Percentiles rank a stretch among this genome's conserved stretches.
phyloP scores from a whole-genome alignment of 2,888 invertebrate genomes.

The Crocallis elinguaria region DNA sequence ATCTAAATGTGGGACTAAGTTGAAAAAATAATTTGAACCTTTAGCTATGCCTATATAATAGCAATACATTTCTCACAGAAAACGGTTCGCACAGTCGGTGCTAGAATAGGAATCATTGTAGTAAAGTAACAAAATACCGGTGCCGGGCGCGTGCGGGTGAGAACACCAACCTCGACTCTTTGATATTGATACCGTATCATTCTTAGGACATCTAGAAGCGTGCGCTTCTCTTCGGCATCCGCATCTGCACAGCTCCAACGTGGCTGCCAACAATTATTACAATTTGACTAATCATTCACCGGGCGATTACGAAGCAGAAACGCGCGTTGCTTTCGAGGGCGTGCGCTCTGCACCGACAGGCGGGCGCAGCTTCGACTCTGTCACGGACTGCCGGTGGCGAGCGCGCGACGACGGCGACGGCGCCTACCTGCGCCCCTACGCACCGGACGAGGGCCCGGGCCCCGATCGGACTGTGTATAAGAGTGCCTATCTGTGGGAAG shows the following conservation, averaged over 20 bases:
- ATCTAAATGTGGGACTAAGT: conserved; percentile 21
- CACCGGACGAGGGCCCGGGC: conserved; percentile 76
- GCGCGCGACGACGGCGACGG: conserved; percentile 80
- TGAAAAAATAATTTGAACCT: conserved; percentile 8
- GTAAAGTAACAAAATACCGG: conserved; percentile 29
- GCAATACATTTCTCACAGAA: conserved; percentile 19
- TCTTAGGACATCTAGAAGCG: conserved; percentile 85
- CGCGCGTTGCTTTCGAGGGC: conserved; percentile 62
- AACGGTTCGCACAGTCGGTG: conserved; percentile 41
- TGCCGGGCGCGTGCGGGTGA: conserved; percentile 74
- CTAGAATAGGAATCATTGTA: conserved; percentile 37
- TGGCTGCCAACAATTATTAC: conserved; percentile 84
- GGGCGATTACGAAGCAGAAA: conserved; percentile 73
- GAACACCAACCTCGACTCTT: conserved; percentile 41
- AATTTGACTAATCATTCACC: conserved; percentile 83
- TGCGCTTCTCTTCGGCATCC: conserved; percentile 78
- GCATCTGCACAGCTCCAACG: conserved; percentile 78
- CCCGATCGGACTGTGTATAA: conserved; percentile 79
- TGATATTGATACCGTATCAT: conserved; percentile 69
- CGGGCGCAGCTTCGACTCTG: conserved; percentile 80
- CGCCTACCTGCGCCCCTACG: conserved; percentile 75
- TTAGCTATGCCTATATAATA: no score
- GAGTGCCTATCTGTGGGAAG: conserved; percentile 86
- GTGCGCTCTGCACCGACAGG: conserved; percentile 63
- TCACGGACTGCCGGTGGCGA: conserved; percentile 77